phyloP scores from a whole-genome alignment of 2,797 vertebrate genomes.

The Poeciliopsis presidionis region DNA sequence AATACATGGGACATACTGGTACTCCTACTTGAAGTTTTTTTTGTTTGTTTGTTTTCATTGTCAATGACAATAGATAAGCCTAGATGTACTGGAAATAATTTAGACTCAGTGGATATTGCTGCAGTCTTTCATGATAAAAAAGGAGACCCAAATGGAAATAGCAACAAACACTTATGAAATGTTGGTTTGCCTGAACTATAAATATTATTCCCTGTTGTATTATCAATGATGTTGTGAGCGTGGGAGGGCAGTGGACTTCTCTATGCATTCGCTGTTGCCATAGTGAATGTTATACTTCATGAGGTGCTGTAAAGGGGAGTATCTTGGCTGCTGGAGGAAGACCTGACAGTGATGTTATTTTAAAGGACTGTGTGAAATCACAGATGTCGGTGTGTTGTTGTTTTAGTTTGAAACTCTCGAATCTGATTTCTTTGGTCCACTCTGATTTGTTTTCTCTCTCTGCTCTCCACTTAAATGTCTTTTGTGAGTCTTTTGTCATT shows the following conservation, averaged over 20 bases:
- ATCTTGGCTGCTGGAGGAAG: slow-evolving; percentile 7
- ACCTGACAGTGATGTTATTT: slow-evolving; percentile 12
- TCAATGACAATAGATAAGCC: background rate
- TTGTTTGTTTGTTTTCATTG: too few species aligned
- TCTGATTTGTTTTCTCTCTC: background rate
- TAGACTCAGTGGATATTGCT: background rate
- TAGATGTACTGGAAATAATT: background rate
- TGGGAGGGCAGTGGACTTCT: slow-evolving; percentile 15
- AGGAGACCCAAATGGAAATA: background rate
- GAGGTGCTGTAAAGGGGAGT: slow-evolving; percentile 13
- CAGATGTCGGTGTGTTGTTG: background rate
- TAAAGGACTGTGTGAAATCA: slow-evolving; percentile 13
- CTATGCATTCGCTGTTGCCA: slow-evolving; percentile 39
- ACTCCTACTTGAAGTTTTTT: background rate
- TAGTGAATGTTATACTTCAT: slow-evolving; percentile 29
- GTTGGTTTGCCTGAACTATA: slow-evolving; percentile 4
- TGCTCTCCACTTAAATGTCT: background rate
- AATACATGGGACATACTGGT: background rate
- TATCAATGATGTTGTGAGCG: slow-evolving; percentile 7
- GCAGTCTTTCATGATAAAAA: background rate
- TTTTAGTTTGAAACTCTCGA: background rate
- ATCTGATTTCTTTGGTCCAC: too few species aligned
- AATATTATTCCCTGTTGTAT: slow-evolving; percentile 12
- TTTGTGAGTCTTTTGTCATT: background rate
- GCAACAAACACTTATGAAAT: background rate